Evolutionary conservation across 30 jellyfish, hydroid and myxozoan species (phyloP), one percentile per base, ranked within the genome.

Genomic region (Aurelia sp.): DNA sequence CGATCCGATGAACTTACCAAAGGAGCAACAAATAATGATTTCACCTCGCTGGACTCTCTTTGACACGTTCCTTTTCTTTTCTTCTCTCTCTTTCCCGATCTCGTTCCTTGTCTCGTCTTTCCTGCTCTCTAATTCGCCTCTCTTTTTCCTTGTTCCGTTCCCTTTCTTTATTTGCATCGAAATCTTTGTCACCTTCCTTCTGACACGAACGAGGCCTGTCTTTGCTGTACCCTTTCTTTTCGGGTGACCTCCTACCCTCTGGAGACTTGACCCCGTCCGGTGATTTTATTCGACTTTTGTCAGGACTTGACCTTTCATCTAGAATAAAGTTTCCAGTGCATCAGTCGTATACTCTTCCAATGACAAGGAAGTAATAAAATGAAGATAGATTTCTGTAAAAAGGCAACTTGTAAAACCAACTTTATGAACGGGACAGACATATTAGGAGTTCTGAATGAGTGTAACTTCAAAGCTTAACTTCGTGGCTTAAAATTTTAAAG

Each of bases 191-290:
- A 2, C 17, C 63, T 58, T 68, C 85, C 70, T 57, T 81, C 65
- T 66, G 74, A 22, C 71, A 58, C 1, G 85, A 53, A 9, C 91
- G 76, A 67, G 91, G 85, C 47, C 91, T 65, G 66, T 81, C 91
- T 53, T 62, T 81, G 19, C 58, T 47, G 66, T 68, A 70, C 60
- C 71, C 61, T 69, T 78, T 68, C 11, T 81, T 84, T 58, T 33
- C 35, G 85, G 16, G 48, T 84, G 91, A 17, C 71, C 91, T 53
- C 68, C 71, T 81, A 50, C 71, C 71, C 20, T 81, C 91, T 18
- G 91, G 91, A 19, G 91, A 81, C 62, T 47, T 81, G 50, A 53
- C 44, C 13, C 78, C 81, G 44, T 62, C 62, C 17, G 91, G 91
- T 23, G 91, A 81, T 58, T 81, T 81, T 4, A 81, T 55, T 17